These are phyloP conservation scores for Troides aeacus DNA, from an alignment of 2,888 invertebrate genomes.

Conservation along the genomic window DNA sequence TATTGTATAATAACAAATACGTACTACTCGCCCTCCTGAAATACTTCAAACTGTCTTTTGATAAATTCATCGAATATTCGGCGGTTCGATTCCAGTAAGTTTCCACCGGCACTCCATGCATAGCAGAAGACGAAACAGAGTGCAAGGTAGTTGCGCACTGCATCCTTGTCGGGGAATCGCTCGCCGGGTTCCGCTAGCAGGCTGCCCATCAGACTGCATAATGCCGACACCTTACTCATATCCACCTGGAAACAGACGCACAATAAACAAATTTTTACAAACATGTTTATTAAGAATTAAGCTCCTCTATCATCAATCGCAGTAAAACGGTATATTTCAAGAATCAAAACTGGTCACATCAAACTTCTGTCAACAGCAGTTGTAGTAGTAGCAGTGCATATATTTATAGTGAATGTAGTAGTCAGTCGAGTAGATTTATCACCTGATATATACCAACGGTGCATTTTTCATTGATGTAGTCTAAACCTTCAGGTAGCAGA, in stretches of 20 bases:
- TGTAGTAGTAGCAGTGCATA: too few species aligned
- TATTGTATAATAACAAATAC: slow-evolving; percentile 34
- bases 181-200: slow-evolving; percentile 83
- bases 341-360: too few species aligned
- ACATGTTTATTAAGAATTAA: too few species aligned
- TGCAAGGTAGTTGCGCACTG: slow-evolving; percentile 82
- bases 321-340: too few species aligned
- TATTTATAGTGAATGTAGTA: too few species aligned
- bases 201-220: slow-evolving; percentile 87
- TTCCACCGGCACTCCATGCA: slow-evolving; percentile 93
- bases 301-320: too few species aligned
- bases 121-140: slow-evolving; percentile 91
- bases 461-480: slow-evolving; percentile 84
- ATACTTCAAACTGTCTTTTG: slow-evolving; percentile 85
- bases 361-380: too few species aligned
- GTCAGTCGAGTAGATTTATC: too few species aligned
- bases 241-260: slow-evolving; percentile 81
- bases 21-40: slow-evolving; percentile 81
- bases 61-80: slow-evolving; percentile 85
- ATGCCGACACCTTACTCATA: slow-evolving; percentile 88
- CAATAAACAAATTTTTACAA: background rate
- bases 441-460: slow-evolving; percentile 87
- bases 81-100: slow-evolving; percentile 85
- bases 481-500: slow-evolving; percentile 84
- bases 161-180: slow-evolving; percentile 81